phyloP scores from a whole-genome alignment of 2,113 vertebrate species.

The Stictonetta naevosa region DNA sequence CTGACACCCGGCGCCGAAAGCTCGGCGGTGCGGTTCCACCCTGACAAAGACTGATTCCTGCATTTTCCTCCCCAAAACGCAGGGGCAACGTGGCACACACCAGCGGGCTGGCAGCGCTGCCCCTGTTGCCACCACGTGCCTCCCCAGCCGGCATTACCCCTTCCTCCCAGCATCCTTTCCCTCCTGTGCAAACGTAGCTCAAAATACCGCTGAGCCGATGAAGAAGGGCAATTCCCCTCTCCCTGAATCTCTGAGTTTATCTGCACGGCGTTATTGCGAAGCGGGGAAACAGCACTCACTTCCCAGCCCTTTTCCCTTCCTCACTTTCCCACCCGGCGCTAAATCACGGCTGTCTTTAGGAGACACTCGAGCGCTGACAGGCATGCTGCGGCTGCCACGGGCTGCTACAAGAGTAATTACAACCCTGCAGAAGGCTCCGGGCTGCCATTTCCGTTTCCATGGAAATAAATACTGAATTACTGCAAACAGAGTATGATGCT shows the following conservation, averaged over 20 bases:
- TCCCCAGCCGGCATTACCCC: not conserved
- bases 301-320: not conserved
- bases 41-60: not conserved
- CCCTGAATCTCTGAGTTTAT: not conserved
- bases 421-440: constrained; percentile 44
- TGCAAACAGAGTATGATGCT: constrained; percentile 17
- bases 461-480: constrained; percentile 65
- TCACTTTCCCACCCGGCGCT: not conserved
- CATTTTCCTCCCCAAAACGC: not conserved
- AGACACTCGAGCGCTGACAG: not conserved
- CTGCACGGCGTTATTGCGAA: fast-evolving
- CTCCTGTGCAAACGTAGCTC: not conserved
- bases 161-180: not conserved
- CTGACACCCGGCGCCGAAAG: not conserved
- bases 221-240: not conserved
- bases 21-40: fast-evolving
- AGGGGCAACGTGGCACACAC: fast-evolving
- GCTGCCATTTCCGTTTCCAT: constrained; percentile 68
- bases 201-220: fast-evolving
- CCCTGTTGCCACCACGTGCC: fast-evolving
- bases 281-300: constrained; percentile 5
- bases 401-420: constrained; percentile 68
- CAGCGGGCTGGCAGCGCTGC: not conserved
- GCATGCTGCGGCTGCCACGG: not conserved
- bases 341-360: not conserved